These are phyloP conservation scores for Pedionomus torquatus DNA, from an alignment of 2,113 vertebrate genomes.

Conservation along the genomic window DNA sequence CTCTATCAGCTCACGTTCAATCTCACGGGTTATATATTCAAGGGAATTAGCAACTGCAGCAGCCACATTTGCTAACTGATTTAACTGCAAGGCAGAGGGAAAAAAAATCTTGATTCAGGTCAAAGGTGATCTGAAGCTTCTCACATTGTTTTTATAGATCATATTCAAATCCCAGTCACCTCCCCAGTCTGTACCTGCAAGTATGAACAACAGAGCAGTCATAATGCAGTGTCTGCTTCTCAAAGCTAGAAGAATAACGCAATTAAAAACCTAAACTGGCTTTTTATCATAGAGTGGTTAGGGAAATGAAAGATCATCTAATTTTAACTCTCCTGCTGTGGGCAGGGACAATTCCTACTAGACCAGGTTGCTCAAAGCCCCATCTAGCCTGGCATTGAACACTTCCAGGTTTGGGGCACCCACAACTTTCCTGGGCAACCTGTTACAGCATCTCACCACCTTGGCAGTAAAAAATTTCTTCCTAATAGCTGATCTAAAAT, in stretches of 20 bases:
- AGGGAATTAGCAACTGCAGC: neutral
- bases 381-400: neutral
- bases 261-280: neutral
- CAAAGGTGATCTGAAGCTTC: neutral
- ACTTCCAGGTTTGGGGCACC: neutral
- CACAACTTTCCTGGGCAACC: neutral
- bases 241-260: neutral
- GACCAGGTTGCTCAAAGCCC: neutral
- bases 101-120: neutral
- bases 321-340: neutral
- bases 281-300: neutral
- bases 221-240: rapidly evolving
- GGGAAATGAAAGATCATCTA: neutral
- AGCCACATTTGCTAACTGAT: neutral
- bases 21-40: neutral
- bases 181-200: neutral
- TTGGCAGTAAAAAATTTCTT: neutral
- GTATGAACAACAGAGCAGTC: rapidly evolving
- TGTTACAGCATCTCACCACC: neutral
- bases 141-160: neutral
- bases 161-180: neutral
- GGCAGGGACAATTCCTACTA: neutral
- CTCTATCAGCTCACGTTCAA: neutral
- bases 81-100: neutral
- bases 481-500: neutral